Conservation (phyloP, 1,140 invertebrate species). For the Habropoda laboriosa region DNA sequence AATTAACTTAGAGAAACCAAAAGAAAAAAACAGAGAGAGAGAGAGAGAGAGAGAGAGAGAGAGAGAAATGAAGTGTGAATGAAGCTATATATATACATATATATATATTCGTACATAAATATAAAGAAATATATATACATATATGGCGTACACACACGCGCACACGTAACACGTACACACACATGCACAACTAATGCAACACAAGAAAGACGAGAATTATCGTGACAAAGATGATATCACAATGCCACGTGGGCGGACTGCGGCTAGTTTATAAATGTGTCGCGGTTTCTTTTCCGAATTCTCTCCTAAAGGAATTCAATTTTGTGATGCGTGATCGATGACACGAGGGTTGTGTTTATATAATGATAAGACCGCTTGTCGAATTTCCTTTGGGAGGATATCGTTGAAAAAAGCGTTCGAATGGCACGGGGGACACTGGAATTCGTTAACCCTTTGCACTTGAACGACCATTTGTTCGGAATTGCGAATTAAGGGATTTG, state of each 20-base stretch:
- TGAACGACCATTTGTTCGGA: too few relatives aligned
- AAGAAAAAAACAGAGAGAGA: neutral
- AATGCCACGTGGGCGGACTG: conserved; percentile 53
- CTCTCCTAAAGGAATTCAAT: neutral
- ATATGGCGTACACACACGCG: conserved; percentile 41
- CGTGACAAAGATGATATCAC: conserved; percentile 31
- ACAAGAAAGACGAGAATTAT: conserved; percentile 22
- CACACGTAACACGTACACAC: conserved; percentile 34
- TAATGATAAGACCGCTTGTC: conserved; percentile 6
- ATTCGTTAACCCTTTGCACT: conserved; percentile 7
- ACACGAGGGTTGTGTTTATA: conserved; percentile 7
- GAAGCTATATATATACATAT: conserved; percentile 45
- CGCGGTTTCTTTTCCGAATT: conserved; percentile 5
- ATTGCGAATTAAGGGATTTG: neutral
- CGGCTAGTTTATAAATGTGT: conserved; percentile 62
- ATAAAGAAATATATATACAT: conserved; percentile 60
- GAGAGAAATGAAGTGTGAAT: conserved; percentile 13
- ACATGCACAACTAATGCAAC: conserved; percentile 32
- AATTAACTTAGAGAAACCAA: neutral
- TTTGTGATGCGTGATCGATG: neutral
- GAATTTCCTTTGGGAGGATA: neutral
- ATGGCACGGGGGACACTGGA: neutral
- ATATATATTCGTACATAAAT: conserved; percentile 48
- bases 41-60: neutral
- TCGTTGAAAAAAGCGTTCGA: neutral